Evolutionary conservation across 2,113 vertebrate species (phyloP).

Genomic region (Pithys albifrons): DNA sequence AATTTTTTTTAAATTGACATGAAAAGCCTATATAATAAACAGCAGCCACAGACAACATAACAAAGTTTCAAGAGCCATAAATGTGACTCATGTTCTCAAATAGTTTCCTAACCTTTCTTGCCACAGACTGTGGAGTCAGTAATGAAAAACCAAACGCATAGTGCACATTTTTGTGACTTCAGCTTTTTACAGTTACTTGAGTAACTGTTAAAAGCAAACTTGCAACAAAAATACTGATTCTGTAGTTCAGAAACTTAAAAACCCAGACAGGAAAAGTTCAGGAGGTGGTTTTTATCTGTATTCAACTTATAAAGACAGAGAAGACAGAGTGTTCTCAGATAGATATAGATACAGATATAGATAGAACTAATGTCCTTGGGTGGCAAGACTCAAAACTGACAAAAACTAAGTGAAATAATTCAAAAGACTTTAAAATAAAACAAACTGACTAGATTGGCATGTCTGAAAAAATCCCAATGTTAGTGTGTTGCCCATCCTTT

Average conservation of each 20-base stretch:
- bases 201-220: not conserved
- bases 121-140: not conserved
- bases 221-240: not conserved
- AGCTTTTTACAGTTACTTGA: not conserved
- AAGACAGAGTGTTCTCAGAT: not conserved
- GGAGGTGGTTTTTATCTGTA: not conserved
- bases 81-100: not conserved
- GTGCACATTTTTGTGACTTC: not conserved
- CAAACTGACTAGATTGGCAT: not conserved
- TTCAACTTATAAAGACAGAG: not conserved
- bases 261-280: not conserved
- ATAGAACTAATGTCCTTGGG: not conserved
- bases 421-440: not conserved
- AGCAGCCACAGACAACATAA: not conserved
- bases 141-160: not conserved
- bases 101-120: not conserved
- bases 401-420: not conserved
- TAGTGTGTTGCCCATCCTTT: not conserved
- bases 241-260: not conserved
- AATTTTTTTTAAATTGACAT: not conserved
- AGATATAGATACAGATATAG: too few species aligned
- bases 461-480: not conserved
- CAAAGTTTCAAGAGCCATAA: not conserved
- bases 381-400: not conserved
- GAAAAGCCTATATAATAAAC: not conserved